Percentiles rank a stretch among this genome's conserved stretches.
Conservation (phyloP, 2,113 vertebrate genomes). For the Dolichotis patagonum region DNA sequence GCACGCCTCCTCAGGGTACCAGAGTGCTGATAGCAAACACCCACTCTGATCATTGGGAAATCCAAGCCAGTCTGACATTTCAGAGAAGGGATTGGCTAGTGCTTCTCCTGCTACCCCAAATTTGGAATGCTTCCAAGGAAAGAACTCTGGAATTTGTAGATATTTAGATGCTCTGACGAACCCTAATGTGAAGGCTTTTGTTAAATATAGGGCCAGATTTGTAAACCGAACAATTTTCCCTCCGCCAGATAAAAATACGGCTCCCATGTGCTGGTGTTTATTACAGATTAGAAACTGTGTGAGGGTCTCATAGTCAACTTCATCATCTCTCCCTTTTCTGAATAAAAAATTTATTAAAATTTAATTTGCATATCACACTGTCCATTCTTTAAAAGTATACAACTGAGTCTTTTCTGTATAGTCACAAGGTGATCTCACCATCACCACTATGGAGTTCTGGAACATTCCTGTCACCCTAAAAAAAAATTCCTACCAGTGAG, state of each 20-base stretch:
- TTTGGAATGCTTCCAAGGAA: constrained; percentile 43
- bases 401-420: neutral
- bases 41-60: constrained; percentile 53
- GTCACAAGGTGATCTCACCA: neutral
- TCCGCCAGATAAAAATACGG: neutral
- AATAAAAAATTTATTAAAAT: neutral
- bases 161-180: constrained; percentile 33
- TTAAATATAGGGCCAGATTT: constrained; percentile 25
- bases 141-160: constrained; percentile 47
- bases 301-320: neutral
- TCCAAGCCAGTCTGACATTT: constrained; percentile 9
- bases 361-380: neutral
- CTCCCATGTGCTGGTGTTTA: constrained; percentile 12
- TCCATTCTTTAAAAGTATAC: neutral
- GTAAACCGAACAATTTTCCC: constrained; percentile 13
- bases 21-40: constrained; percentile 57
- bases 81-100: constrained; percentile 14
- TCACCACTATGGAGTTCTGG: neutral
- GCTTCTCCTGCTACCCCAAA: constrained; percentile 40
- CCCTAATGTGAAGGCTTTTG: constrained; percentile 56
- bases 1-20: neutral
- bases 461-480: neutral
- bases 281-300: neutral
- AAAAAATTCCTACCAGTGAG: neutral
- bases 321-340: neutral